Evolutionary conservation across 2,888 invertebrate genomes (phyloP), one percentile per base, ranked within the genome.

Genomic region (Heliothis peltigera): DNA sequence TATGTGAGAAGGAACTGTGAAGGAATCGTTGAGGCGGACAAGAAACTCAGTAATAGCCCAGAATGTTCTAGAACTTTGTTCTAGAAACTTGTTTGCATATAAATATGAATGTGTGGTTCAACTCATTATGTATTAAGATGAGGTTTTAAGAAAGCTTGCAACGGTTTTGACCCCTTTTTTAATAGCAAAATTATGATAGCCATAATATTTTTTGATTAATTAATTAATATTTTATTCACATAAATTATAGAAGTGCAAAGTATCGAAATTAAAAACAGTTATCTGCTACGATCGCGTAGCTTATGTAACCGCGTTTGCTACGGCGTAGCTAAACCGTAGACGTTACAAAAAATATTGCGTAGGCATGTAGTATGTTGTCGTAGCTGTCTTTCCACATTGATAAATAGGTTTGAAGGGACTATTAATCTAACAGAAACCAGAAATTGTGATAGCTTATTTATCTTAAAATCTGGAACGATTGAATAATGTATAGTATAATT

Each of bases 241-340:
- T n/a, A n/a, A n/a, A n/a, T n/a, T n/a, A n/a, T n/a, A n/a, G n/a
- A n/a, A n/a, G n/a, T n/a, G n/a, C n/a, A n/a, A n/a, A n/a, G n/a
- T n/a, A n/a, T n/a, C n/a, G n/a, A n/a, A n/a, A n/a, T n/a, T n/a
- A n/a, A 35, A 15, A 35, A 35, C 25, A 5, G 8, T 25, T 6
- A 12, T 7, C 2, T 5, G 71, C 67, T 67, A 67, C 72, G 67
- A 53, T 35, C 35, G 7, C 72, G 42, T 51, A 51, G 65, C 17
- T 10, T 1, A 18, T 44, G 63, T 72, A 68, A 66, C 64, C 0
- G n/a, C 2, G 2, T 8, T n/a, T 1, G 67, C 72, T 72, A 68
- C 67, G 73, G 8, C 67, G 67, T 68, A 68, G 67, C 55, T 7
- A 19, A 18, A 18, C 28, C 15, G 28, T 28, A 15, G 10, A 15